Conservation (phyloP, 1,140 invertebrate genomes). For the Drosophila subobscura region DNA sequence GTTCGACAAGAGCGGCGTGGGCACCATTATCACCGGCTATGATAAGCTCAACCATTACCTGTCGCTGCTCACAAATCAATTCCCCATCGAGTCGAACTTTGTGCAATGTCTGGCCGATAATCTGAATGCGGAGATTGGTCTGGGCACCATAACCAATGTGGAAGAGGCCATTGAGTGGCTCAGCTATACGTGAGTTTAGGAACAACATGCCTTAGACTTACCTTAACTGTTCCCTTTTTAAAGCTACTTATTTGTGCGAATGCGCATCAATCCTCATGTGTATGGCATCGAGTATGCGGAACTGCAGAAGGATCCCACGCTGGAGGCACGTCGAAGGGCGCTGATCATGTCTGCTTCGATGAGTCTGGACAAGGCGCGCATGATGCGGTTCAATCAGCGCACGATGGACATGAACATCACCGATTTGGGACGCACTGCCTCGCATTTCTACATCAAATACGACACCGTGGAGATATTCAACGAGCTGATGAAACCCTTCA, state of each 20-base stretch:
- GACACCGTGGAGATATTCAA: slow-evolving; percentile 97
- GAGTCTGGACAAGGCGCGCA: slow-evolving; percentile 94
- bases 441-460: slow-evolving; percentile 99
- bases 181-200: slow-evolving; percentile 89
- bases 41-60: slow-evolving; percentile 97
- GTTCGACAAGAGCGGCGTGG: slow-evolving; percentile 95
- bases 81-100: slow-evolving; percentile 99
- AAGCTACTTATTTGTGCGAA: slow-evolving; percentile 95
- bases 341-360: slow-evolving; percentile 92
- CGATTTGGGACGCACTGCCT: slow-evolving; percentile 97
- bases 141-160: slow-evolving; percentile 97
- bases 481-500: slow-evolving; percentile 89
- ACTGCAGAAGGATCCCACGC: slow-evolving; percentile 89
- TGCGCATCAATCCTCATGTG: slow-evolving; percentile 95
- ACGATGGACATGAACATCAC: slow-evolving; percentile 93
- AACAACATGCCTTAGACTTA: not conserved
- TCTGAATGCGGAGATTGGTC: slow-evolving; percentile 97
- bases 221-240: no score
- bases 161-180: slow-evolving; percentile 99
- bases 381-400: slow-evolving; percentile 95
- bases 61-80: slow-evolving; percentile 96
- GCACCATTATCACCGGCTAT: slow-evolving; percentile 97
- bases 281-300: slow-evolving; percentile 92
- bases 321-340: slow-evolving; percentile 89
- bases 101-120: slow-evolving; percentile 96